Evolutionary conservation across 1,140 invertebrate genomes (phyloP), one percentile per base, ranked within the genome.

Genomic region (Pseudomyrmex pallidus): DNA sequence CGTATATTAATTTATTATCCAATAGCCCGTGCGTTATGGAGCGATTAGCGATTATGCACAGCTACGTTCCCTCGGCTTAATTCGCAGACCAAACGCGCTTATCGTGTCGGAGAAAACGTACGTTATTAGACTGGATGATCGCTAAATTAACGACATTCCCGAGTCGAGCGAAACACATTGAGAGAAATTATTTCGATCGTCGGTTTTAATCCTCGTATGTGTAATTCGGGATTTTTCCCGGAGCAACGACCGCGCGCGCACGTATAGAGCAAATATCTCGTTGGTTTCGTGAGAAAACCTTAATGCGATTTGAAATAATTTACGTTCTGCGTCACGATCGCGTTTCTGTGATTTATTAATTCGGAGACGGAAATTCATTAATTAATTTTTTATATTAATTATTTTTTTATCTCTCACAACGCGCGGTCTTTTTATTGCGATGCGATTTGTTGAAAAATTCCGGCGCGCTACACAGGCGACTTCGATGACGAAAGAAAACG

Each of bases 201-300:
- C 52, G 17, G 12, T 20, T 20, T 48, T 35, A 35, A 66, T 46
- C 62, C 35, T 17, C 12, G 22, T 44, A 35, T 7, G n/a, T 80
- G 44, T 80, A 70, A 70, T 80, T 59, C 46, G 44, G 64, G 48
- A 50, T 3, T 80, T 72, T 20, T 35, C 35, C 22, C 44, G n/a
- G 76, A 13, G 44, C 76, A 80, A 80, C 20, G 54, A 80, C 20
- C 66, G 62, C 12, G 9, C 13, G n/a, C 13, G 52, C 17, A 10
- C 13, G 52, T 17, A 10, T 50, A 54, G 20, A 54, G 20, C 25
- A 48, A 80, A 70, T 22, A 46, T 0, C 7, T 25, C 13, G n/a
- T n/a, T n/a, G 44, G n/a, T 80, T 46, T 78, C 64, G 46, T 9
- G 15, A 61, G 48, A 20, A 56, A n/a, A 10, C 44, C 8, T 46